Evolutionary conservation across 2,888 invertebrate genomes (phyloP).

Genomic region (Limnephilus auricula): DNA sequence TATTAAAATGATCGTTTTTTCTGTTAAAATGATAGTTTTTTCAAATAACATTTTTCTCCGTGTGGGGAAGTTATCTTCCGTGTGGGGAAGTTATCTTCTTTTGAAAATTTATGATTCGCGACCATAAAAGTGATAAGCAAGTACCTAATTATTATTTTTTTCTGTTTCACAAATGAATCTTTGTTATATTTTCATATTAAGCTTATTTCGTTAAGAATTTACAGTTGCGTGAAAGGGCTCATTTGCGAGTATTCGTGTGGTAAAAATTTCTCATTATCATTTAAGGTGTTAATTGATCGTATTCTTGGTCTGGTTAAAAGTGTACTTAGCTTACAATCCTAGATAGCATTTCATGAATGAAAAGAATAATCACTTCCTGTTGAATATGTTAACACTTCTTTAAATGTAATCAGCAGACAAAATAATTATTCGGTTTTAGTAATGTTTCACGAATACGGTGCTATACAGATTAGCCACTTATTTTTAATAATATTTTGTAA

Average conservation of each 20-base stretch:
- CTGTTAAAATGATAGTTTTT: too few species aligned
- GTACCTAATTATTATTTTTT: neutral
- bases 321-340: neutral
- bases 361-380: neutral
- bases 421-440: neutral
- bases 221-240: neutral
- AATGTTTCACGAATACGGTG: neutral
- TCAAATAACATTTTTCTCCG: too few species aligned
- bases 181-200: neutral
- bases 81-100: neutral
- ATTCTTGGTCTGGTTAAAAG: neutral
- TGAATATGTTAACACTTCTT: neutral
- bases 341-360: neutral
- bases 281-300: constrained; percentile 2
- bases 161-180: neutral
- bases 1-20: too few species aligned
- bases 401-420: neutral
- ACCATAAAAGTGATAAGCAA: neutral
- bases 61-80: too few species aligned
- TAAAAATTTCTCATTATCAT: neutral
- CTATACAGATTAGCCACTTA: neutral
- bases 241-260: neutral
- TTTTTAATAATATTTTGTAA: neutral
- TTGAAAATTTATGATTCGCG: neutral
- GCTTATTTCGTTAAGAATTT: neutral